Percentiles rank a stretch among this genome's conserved stretches.
Evolutionary conservation across 2,113 vertebrate species (phyloP).

Genomic region (Globicephala melas): DNA sequence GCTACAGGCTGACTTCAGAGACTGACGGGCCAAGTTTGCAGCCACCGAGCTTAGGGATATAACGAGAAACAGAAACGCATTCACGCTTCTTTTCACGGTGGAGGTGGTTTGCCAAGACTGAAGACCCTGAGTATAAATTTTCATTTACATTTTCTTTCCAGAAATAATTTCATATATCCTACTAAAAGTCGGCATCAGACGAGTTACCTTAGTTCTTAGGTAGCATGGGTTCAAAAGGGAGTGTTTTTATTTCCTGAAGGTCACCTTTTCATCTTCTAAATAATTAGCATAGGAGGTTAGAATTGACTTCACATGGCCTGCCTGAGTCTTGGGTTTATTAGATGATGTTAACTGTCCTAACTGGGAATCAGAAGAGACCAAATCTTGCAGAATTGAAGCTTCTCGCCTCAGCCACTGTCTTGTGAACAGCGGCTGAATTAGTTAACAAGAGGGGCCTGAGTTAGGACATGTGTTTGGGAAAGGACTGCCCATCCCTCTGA

Average conservation of each 20-base stretch:
- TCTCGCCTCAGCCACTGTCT: neutral
- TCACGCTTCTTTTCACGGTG: neutral
- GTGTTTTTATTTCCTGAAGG: conserved; percentile 48
- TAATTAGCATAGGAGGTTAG: neutral
- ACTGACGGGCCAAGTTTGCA: neutral
- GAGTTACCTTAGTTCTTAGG: conserved; percentile 35
- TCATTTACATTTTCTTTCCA: conserved; percentile 64
- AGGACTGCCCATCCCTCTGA: accelerated
- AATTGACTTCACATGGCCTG: neutral
- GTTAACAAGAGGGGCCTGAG: neutral
- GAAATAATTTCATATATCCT: conserved; percentile 43
- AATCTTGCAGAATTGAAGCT: neutral
- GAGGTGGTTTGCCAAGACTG: conserved; percentile 37
- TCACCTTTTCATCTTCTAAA: conserved; percentile 40
- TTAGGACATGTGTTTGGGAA: neutral
- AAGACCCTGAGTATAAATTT: neutral
- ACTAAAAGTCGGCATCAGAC: conserved; percentile 21
- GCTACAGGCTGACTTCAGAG: conserved; percentile 22
- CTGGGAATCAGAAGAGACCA: neutral
- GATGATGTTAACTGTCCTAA: neutral
- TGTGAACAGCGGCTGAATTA: accelerated
- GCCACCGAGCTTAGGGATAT: neutral
- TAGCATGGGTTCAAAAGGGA: conserved; percentile 40
- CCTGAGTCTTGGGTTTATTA: neutral
- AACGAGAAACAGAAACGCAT: conserved; percentile 36